Conservation (phyloP, 2,113 vertebrate genomes). For the Cavia aperea region DNA sequence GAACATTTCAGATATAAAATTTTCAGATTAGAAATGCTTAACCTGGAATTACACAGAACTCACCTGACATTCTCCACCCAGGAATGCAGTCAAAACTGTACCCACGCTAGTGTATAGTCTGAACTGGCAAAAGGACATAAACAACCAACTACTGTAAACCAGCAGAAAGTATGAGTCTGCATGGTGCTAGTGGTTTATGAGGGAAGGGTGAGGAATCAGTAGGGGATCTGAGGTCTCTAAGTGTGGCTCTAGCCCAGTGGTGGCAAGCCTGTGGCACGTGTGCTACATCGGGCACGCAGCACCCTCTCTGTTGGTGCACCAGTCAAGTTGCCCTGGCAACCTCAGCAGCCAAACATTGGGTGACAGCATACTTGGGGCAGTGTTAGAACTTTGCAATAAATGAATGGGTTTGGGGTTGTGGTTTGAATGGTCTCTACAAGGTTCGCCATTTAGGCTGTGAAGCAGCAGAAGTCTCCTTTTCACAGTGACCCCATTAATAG, state of each 20-base stretch:
- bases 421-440: neutral
- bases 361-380: neutral
- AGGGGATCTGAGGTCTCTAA: neutral
- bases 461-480: neutral
- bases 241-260: neutral
- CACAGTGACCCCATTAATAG: neutral
- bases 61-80: neutral
- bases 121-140: neutral
- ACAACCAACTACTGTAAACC: neutral
- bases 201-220: neutral
- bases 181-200: neutral
- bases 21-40: neutral
- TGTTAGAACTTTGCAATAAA: neutral
- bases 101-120: neutral
- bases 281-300: neutral
- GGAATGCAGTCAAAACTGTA: neutral
- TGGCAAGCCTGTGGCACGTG: neutral
- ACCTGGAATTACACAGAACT: neutral
- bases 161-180: neutral
- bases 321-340: neutral
- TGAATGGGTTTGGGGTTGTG: neutral
- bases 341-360: neutral
- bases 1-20: neutral
- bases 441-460: neutral
- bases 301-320: neutral